A percentile compares a stretch with the other conserved stretches of the same genome.
These are phyloP conservation scores for Pseudolycoriella hygida DNA, from an alignment of 2,888 invertebrate genomes.

Conservation along the genomic window DNA sequence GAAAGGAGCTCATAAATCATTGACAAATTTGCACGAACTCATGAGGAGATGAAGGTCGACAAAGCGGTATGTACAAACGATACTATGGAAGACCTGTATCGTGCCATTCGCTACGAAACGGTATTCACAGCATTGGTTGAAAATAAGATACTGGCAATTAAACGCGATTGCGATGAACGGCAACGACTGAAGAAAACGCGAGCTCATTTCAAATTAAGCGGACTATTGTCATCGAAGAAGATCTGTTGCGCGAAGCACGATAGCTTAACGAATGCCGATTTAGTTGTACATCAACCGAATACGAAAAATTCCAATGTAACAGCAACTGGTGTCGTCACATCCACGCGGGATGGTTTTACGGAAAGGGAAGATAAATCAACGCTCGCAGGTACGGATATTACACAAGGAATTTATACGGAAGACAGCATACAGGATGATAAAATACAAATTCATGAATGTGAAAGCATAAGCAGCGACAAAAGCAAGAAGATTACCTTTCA, in stretches of 20 bases:
- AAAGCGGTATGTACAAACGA: constrained; percentile 29
- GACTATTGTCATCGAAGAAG: constrained; percentile 2
- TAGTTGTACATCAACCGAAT: neutral
- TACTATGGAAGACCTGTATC: constrained; percentile 22
- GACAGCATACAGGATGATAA: neutral
- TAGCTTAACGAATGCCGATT: neutral
- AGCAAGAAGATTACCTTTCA: neutral
- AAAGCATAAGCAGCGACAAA: constrained; percentile 2
- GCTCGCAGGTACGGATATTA: no score
- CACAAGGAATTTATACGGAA: no score
- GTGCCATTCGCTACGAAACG: constrained; percentile 27
- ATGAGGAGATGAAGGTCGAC: constrained; percentile 17
- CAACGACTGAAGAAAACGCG: constrained; percentile 11
- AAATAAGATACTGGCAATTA: constrained; percentile 28
- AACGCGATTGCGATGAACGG: constrained; percentile 25
- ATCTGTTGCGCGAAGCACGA: neutral
- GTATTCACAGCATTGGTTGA: constrained; percentile 27
- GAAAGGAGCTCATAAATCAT: no score
- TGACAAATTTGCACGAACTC: no score
- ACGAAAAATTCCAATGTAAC: neutral
- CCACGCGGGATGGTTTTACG: no score
- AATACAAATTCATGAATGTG: neutral
- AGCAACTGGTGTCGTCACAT: no score
- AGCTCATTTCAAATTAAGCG: constrained; percentile 1
- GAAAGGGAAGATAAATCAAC: no score